Evolutionary conservation across 2,113 vertebrate genomes (phyloP).

Genomic region (Burhinus oedicnemus): DNA sequence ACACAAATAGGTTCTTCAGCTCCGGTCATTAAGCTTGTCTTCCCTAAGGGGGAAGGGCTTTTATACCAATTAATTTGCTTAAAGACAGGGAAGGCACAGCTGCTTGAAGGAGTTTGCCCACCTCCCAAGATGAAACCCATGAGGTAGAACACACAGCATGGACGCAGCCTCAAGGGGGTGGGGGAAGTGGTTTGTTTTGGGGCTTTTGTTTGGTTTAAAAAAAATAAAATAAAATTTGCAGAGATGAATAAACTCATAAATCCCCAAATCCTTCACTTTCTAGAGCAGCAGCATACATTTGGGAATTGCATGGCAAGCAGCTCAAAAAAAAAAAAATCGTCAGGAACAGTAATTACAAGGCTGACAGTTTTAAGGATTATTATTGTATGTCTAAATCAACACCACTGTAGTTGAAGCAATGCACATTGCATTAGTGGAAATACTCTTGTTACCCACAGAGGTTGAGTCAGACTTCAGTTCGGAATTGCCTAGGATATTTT

Average conservation of each 20-base stretch:
- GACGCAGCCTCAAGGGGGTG: background rate
- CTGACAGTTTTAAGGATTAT: background rate
- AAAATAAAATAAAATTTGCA: background rate
- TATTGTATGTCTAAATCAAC: background rate
- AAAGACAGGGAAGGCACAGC: background rate
- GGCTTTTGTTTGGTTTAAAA: background rate
- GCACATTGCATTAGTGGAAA: background rate
- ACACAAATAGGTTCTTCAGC: background rate
- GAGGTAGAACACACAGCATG: background rate
- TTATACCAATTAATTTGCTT: background rate
- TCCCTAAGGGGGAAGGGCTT: background rate
- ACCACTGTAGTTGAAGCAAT: background rate
- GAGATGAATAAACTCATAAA: background rate
- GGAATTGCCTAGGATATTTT: background rate
- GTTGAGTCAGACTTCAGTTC: background rate
- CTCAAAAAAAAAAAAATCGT: background rate
- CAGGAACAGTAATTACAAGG: background rate
- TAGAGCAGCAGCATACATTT: background rate
- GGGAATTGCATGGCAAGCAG: background rate
- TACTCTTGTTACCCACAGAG: background rate
- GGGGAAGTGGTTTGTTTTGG: background rate
- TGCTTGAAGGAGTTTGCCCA: background rate
- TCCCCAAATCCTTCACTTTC: background rate
- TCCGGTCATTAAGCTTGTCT: background rate
- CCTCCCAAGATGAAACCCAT: background rate